A percentile compares a stretch with the other conserved stretches of the same genome.
These are phyloP conservation scores for Chionodraco myersi DNA, from an alignment of 2,113 vertebrate species.

Conservation along the genomic window DNA sequence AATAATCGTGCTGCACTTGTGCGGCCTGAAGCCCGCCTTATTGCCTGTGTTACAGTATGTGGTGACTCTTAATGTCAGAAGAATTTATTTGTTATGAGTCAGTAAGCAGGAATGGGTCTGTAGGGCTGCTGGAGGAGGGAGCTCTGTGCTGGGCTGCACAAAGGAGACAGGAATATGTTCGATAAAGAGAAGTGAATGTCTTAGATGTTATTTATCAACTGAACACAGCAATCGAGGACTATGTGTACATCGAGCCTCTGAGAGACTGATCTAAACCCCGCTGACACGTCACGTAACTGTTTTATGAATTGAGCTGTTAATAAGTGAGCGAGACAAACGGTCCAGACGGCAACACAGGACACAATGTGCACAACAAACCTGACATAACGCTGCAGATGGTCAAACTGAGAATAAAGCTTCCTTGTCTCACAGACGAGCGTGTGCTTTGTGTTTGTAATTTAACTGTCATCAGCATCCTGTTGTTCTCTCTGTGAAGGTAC, in stretches of 20 bases:
- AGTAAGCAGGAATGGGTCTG: conserved; percentile 63
- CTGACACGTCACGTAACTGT: neutral
- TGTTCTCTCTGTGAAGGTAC: conserved; percentile 26
- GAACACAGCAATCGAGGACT: neutral
- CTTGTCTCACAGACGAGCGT: conserved; percentile 28
- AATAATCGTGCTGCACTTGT: conserved; percentile 49
- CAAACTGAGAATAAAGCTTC: conserved; percentile 38
- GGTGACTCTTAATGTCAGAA: conserved; percentile 59
- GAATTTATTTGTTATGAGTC: conserved; percentile 63
- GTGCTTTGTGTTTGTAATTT: conserved; percentile 8
- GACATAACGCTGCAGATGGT: conserved; percentile 19
- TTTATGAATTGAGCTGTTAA: conserved; percentile 3
- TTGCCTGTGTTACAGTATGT: conserved; percentile 39
- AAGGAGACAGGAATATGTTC: conserved; percentile 25
- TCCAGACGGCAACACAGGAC: conserved; percentile 1
- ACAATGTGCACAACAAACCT: conserved; percentile 25
- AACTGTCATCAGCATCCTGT: conserved; percentile 23
- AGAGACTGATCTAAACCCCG: neutral
- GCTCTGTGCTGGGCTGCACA: conserved; percentile 14
- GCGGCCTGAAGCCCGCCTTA: conserved; percentile 49
- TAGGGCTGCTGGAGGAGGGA: conserved; percentile 29
- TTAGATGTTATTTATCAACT: conserved; percentile 44
- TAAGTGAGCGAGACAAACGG: neutral
- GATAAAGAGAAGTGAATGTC: conserved; percentile 47
- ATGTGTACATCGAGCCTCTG: neutral